Evolutionary conservation across 2,888 invertebrate species (phyloP), one percentile per base, ranked within the genome.

Genomic region (Noctuana brunneofusca): DNA sequence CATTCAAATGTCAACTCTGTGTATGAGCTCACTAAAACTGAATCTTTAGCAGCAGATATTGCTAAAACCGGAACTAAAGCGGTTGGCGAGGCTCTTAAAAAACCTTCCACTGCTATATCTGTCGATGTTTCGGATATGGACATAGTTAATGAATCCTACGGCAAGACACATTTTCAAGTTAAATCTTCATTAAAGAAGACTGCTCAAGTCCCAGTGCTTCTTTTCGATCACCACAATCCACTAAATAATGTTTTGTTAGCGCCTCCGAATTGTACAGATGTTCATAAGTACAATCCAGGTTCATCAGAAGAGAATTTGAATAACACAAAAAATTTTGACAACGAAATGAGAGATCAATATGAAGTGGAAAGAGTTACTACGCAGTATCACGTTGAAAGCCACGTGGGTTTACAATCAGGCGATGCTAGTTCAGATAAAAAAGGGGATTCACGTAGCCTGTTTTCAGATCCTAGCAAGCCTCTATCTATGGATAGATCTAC

Each of bases 191-290:
- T 58, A 12, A 50, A 43, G 20, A 58, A 52, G 20, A 11, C 46
- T 0, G 18, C 41, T n/a, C 14, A 49, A 1, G 68, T 63, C 0
- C 64, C 64, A 9, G 75, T 84, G 0, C 64, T 90, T 43, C 68
- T 84, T 3, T 90, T 90, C 48, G 90, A 90, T 57, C 82, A 77
- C 3, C 18, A 63, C 0, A 89, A 89, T 66, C 90, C 91, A 0
- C 69, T 90, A 11, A 90, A 90, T 63, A 90, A 90, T 65, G 69
- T 91, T 1, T 22, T 63, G 30, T 53, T 82, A 0, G 48, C 71
- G 35, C 62, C 69, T 12, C 67, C 67, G 27, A 71, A 76, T 52
- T 67, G 64, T 6, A 54, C 68, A 0, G 71, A 81, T 6, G 78
- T 70, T 0, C 87, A 88, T 41, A 71, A 65, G 52, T 88, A 87